These are phyloP conservation scores for Chloebia gouldiae DNA, from an alignment of 2,113 vertebrate genomes.

Conservation along the genomic window DNA sequence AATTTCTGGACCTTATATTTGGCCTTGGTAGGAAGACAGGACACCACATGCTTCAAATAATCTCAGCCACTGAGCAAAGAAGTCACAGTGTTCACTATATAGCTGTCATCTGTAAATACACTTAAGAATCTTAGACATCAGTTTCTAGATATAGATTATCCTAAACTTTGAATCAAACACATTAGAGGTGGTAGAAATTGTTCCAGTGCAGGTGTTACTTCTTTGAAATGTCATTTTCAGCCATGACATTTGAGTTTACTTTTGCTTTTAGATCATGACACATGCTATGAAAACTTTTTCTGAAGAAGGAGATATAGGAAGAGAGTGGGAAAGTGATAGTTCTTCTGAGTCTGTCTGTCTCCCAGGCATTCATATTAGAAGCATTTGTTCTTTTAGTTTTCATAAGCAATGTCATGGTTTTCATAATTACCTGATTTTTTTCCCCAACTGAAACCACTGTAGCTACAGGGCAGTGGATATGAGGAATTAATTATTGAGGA, in stretches of 20 bases:
- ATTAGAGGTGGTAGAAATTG: not conserved
- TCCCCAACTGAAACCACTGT: not conserved
- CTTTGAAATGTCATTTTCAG: conserved; percentile 12
- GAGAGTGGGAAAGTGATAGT: not conserved
- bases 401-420: not conserved
- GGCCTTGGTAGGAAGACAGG: not conserved
- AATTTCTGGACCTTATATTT: not conserved
- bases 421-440: not conserved
- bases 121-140: not conserved
- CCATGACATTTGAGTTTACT: not conserved
- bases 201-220: not conserved
- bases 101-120: not conserved
- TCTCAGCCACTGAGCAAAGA: not conserved
- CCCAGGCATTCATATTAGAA: not conserved
- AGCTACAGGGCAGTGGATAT: not conserved
- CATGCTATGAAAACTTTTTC: not conserved
- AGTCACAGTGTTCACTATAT: not conserved
- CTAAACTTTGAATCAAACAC: not conserved
- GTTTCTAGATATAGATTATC: not conserved
- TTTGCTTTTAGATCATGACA: not conserved
- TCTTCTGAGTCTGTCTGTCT: not conserved
- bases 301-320: not conserved
- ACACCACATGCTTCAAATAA: not conserved
- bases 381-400: not conserved
- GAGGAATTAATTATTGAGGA: not conserved